Evolutionary conservation across 2,888 invertebrate genomes (phyloP), one percentile per base, ranked within the genome.

Genomic region (Dolichomitus sp.): DNA sequence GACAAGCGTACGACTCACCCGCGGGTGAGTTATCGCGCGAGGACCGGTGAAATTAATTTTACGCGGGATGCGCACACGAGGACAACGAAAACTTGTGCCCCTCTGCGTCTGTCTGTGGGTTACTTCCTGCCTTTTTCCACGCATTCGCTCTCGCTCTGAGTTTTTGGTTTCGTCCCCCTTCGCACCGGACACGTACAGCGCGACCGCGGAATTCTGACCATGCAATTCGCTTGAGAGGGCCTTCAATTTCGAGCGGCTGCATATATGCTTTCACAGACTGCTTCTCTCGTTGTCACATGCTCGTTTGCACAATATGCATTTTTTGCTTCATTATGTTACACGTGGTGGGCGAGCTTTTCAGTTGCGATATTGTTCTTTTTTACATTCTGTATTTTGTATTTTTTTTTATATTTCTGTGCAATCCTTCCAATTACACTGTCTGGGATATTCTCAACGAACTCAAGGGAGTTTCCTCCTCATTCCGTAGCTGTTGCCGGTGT

Each of bases 21-120:
- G 52, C 86, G 86, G 82, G 61, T 89, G 90, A 90, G 88, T 89
- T 90, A 90, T 90, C 88, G 86, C 86, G 86, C 87, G 61, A 75
- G 83, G 81, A 76, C 79, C 83, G 81, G 73, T 85, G 85, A 88
- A 90, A 90, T 90, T 90, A 90, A 90, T 90, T 90, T 87, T 81
- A 80, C 81, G 77, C 79, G 61, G 50, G 52, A 59, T 27, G 19
- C 65, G 52, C 33, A 42, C 66, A 23, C 52, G 52, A 66, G 40
- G 61, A 61, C 59, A 72, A 27, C 48, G 72, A 83, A 80, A 80
- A 83, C 80, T 80, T 61, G 75, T 72, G 52, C 59, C 66, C 17
- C 79, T 74, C 52, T 76, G 66, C 48, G 68, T 59, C 50, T 65
- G 48, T 12, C 30, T 50, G 68, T 45, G 65, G 69, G 69, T 70